Evolutionary conservation across 2,113 vertebrate species (phyloP), one percentile per base, ranked within the genome.

Genomic region (Caretta caretta): DNA sequence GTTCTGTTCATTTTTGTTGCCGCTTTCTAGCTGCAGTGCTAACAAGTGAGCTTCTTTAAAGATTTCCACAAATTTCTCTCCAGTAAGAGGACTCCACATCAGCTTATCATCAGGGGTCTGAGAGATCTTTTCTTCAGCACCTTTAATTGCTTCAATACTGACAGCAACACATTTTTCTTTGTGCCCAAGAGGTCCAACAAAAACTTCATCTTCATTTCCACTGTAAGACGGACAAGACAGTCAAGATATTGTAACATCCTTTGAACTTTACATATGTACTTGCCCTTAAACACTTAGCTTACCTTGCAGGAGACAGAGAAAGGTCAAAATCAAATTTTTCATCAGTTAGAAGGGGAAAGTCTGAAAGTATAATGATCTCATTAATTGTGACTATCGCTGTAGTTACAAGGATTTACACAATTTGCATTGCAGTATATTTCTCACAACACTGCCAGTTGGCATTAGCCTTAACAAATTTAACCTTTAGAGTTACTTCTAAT

Each of bases 201-300:
- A 99, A 50, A 99, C 99, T 91, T 99, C 99, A 29, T 99, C 98
- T 62, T 99, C 99, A 59, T 98, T 98, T 83, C 98, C 98, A 54
- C 98, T 99, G 35, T 80, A 94, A 92, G 42, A 83, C 62, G 97
- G 90, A 27, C 20, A 79, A 72, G 29, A 97, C 29, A 96, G 76
- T 83, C 8, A 76, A 86, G 53, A 14, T 80, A 6, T n/a, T 22
- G 50, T 5, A 56, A 79, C 0, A 0, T 3, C 5, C 3, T 14
- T 2, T 62, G 13, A 3, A 19, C 69, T 90, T 10, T 46, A 57
- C 57, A 90, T 35, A 51, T 83, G 2, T 24, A 42, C 27, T 79
- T 86, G 90, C 14, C 16, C 17, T 27, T 10, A 72, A 22, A 81
- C 6, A 13, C 6, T 56, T 11, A 20, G 17, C 35, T 97, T 98